Conservation (phyloP, 2,888 invertebrate species). For the Drosophila seclusa region DNA sequence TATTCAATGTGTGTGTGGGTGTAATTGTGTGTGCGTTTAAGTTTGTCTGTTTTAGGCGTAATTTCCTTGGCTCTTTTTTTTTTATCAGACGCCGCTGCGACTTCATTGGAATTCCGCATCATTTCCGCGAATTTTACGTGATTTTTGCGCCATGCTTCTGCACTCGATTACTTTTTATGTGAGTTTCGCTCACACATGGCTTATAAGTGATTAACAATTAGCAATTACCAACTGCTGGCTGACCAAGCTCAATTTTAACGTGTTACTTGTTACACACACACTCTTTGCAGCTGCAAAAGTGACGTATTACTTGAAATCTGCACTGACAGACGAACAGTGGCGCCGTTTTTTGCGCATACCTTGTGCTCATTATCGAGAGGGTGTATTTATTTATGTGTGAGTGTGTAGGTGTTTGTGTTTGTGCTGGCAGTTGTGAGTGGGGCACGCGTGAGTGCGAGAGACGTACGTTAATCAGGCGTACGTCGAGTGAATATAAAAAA, state of each 20-base stretch:
- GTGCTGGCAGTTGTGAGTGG: slow-evolving; percentile 32
- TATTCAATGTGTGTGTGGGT: slow-evolving; percentile 26
- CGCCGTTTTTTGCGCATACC: slow-evolving; percentile 40
- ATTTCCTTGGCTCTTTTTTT: slow-evolving; percentile 32
- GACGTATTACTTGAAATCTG: slow-evolving; percentile 30
- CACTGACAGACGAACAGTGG: slow-evolving; percentile 43
- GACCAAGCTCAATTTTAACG: slow-evolving; percentile 18
- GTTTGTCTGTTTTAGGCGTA: slow-evolving; percentile 20
- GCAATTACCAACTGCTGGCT: slow-evolving; percentile 33
- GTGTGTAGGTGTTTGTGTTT: not conserved
- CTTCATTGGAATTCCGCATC: slow-evolving; percentile 68
- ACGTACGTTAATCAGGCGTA: slow-evolving; percentile 35
- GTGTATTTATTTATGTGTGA: slow-evolving; percentile 9
- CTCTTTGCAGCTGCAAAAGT: slow-evolving; percentile 18
- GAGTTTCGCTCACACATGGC: slow-evolving; percentile 10
- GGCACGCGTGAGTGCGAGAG: slow-evolving; percentile 37
- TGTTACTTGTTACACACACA: slow-evolving; percentile 1
- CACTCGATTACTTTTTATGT: slow-evolving; percentile 13
- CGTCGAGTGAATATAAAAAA: slow-evolving; percentile 28
- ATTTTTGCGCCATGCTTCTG: slow-evolving; percentile 28
- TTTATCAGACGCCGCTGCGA: slow-evolving; percentile 45
- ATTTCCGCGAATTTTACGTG: slow-evolving; percentile 72
- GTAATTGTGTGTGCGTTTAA: slow-evolving; percentile 12
- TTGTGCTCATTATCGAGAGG: slow-evolving; percentile 41
- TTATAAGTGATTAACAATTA: slow-evolving; percentile 30